Conservation (phyloP, 2,797 vertebrate species). For the Dipus sagitta region DNA sequence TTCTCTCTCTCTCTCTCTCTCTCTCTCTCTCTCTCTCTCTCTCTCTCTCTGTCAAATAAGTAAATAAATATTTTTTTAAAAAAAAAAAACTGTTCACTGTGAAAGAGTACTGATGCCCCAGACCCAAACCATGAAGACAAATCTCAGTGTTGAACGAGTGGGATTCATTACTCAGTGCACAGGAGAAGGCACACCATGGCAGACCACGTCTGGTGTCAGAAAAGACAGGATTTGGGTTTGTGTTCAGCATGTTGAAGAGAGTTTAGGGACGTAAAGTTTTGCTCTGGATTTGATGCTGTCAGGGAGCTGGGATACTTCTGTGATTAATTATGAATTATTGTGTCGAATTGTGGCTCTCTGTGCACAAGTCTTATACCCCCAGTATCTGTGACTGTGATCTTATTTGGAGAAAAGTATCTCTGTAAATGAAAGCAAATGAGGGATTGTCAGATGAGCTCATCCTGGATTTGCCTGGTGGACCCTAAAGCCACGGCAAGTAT, state of each 20-base stretch:
- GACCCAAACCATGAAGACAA: not conserved
- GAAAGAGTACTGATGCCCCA: not conserved
- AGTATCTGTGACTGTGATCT: not conserved
- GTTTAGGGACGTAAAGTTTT: not conserved
- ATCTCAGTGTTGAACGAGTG: not conserved
- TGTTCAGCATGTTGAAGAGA: not conserved
- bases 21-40: too few relatives aligned
- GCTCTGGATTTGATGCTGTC: not conserved
- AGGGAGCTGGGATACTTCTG: not conserved
- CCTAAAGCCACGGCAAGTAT: slow-evolving; percentile 6
- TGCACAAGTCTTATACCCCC: not conserved
- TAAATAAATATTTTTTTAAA: too few relatives aligned
- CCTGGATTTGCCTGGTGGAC: not conserved
- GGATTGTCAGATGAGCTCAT: not conserved
- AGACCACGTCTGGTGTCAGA: not conserved
- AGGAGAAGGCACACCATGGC: not conserved
- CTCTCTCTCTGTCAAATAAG: too few relatives aligned
- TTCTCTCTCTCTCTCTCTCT: too few relatives aligned
- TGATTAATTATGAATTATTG: not conserved
- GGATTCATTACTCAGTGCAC: not conserved
- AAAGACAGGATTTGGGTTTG: not conserved
- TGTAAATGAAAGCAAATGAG: slow-evolving; percentile 10
- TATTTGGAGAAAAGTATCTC: not conserved
- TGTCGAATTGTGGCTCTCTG: not conserved
- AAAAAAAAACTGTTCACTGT: not conserved